Evolutionary conservation across 2,797 vertebrate species (phyloP).

Genomic region (Platyrinchus mystaceus): DNA sequence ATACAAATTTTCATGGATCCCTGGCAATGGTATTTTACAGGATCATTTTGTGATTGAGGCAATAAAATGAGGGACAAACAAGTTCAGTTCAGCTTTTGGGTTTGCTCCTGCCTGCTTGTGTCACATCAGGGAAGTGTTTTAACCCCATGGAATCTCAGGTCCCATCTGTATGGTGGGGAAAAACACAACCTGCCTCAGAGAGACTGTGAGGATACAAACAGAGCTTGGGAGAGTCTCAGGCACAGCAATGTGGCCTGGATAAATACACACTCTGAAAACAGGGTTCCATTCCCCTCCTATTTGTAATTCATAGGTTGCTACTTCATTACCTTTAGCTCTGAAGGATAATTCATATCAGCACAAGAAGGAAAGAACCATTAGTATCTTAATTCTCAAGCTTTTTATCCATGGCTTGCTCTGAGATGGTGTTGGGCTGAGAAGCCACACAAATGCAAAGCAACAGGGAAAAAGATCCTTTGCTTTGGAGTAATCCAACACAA

Average conservation of each 20-base stretch:
- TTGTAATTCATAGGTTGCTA: background rate
- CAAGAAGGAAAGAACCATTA: background rate
- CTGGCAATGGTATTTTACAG: background rate
- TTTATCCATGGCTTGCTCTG: background rate
- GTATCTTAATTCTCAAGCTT: background rate
- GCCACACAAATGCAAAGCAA: background rate
- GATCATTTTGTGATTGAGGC: background rate
- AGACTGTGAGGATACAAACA: background rate
- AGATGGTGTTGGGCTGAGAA: background rate
- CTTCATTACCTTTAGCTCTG: background rate
- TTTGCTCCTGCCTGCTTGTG: background rate
- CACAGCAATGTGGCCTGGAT: background rate
- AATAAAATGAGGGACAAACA: background rate
- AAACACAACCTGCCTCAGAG: background rate
- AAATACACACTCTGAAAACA: background rate
- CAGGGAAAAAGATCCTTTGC: background rate
- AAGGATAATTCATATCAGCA: background rate
- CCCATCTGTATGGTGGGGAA: background rate
- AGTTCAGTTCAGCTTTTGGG: background rate
- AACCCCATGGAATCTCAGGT: background rate
- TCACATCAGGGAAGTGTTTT: background rate
- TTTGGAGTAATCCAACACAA: background rate
- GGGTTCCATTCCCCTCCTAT: background rate
- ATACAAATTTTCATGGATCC: background rate
- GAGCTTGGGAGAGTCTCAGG: background rate